A percentile compares a stretch with the other conserved stretches of the same genome.
phyloP scores from a whole-genome alignment of 92 coral and sea anemone genomes.

The Bergia sp. region DNA sequence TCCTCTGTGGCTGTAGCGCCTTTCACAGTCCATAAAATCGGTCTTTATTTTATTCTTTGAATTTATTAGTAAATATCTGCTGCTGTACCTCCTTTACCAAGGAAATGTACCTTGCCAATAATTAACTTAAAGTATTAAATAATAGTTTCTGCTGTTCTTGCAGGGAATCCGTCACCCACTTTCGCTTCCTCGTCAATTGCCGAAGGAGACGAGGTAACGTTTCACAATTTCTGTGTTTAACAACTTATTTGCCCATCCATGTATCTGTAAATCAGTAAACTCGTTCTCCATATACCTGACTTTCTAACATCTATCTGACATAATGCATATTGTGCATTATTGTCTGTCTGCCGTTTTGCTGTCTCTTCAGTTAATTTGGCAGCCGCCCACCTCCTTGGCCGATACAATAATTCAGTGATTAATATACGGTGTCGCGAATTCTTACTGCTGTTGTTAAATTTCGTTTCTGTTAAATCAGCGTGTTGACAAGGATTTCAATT shows the following conservation, averaged over 20 bases:
- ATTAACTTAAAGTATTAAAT: too few species aligned
- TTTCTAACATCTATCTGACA: background rate
- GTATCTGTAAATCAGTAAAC: background rate
- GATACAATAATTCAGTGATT: too few species aligned
- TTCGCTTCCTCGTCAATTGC: constrained; percentile 39
- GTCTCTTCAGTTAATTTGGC: too few species aligned
- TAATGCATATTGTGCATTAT: too few species aligned
- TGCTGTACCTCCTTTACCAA: background rate
- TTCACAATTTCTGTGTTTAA: background rate
- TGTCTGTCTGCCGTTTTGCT: too few species aligned
- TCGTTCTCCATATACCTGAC: background rate
- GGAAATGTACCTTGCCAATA: background rate
- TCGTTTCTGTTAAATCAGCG: background rate
- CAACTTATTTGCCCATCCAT: background rate
- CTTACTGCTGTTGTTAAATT: background rate
- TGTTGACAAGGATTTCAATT: too few species aligned
- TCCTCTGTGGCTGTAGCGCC: background rate
- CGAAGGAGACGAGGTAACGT: constrained; percentile 58
- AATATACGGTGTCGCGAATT: background rate
- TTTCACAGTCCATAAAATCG: background rate
- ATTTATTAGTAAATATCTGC: too few species aligned
- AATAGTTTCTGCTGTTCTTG: background rate
- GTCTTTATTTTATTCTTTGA: background rate
- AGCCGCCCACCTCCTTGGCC: too few species aligned
- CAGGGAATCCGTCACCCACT: background rate